A percentile compares a stretch with the other conserved stretches of the same genome.
Evolutionary conservation across 2,113 vertebrate species (phyloP).

Genomic region (Prunella fulvescens): DNA sequence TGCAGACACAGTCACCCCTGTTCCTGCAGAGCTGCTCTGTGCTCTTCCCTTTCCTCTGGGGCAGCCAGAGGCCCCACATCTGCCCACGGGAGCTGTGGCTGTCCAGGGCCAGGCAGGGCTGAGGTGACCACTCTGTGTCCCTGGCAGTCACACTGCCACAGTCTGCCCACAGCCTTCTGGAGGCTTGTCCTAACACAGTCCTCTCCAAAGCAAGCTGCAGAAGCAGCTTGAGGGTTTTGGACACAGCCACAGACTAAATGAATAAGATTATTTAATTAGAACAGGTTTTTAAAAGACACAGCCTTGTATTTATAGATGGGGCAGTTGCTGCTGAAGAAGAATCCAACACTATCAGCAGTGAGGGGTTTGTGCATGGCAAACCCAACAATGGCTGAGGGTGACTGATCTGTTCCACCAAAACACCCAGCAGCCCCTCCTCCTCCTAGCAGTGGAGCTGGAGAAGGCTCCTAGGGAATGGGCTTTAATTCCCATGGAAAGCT

Average conservation of each 20-base stretch:
- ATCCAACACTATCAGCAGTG: fast-evolving
- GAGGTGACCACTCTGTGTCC: background rate
- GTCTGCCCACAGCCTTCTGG: background rate
- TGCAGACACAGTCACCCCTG: background rate
- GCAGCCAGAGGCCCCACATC: fast-evolving
- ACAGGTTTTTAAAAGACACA: background rate
- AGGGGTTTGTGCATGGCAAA: background rate
- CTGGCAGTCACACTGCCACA: background rate
- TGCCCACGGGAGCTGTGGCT: background rate
- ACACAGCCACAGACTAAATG: fast-evolving
- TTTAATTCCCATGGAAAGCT: background rate
- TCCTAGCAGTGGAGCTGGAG: background rate
- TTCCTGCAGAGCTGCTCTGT: background rate
- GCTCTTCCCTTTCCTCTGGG: fast-evolving
- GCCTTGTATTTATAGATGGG: background rate
- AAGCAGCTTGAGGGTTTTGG: background rate
- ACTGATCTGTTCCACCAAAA: background rate
- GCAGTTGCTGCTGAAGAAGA: fast-evolving
- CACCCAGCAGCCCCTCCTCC: background rate
- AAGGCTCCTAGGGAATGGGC: background rate
- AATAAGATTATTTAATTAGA: background rate
- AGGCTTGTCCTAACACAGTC: background rate
- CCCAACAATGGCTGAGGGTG: background rate
- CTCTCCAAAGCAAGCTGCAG: background rate
- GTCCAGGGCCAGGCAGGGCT: background rate